Conservation (phyloP, 2,113 vertebrate genomes). For the Grus americana region DNA sequence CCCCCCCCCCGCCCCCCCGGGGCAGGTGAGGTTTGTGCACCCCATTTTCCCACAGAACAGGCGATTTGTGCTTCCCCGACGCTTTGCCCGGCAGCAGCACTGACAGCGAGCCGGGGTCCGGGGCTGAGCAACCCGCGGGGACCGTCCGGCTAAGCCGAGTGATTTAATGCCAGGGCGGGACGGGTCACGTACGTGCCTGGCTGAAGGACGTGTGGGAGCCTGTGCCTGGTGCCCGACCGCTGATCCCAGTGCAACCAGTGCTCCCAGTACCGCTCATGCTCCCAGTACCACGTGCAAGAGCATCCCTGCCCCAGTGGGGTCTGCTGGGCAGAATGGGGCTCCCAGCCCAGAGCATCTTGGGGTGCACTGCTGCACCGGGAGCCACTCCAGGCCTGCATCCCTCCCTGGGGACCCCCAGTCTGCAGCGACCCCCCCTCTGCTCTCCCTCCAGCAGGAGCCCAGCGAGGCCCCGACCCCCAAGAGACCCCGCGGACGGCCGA, state of each 20-base stretch:
- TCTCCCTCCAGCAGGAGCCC: conserved; percentile 82
- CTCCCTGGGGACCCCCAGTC: not conserved
- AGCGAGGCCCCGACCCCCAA: conserved; percentile 92
- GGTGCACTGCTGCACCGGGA: not conserved
- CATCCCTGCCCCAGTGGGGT: not conserved
- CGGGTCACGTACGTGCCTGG: rapidly evolving
- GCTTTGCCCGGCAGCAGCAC: rapidly evolving
- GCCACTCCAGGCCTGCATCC: rapidly evolving
- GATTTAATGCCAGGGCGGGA: not conserved
- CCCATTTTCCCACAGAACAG: not conserved
- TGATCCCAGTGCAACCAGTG: not conserved
- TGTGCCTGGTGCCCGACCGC: rapidly evolving
- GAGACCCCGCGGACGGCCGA: conserved; percentile 92
- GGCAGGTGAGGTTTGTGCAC: not conserved
- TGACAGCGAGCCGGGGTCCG: rapidly evolving
- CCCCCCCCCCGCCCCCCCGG: rapidly evolving
- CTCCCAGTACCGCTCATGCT: not conserved
- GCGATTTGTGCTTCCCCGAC: rapidly evolving
- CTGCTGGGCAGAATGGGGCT: not conserved
- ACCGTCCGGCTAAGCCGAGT: rapidly evolving
- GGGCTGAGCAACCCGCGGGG: rapidly evolving
- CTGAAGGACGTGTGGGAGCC: not conserved
- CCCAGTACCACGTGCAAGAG: not conserved
- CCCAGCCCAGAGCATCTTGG: rapidly evolving
- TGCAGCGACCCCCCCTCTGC: not conserved